Evolutionary conservation across 2,888 invertebrate genomes (phyloP), one percentile per base, ranked within the genome.

Genomic region (Villa cingulata): DNA sequence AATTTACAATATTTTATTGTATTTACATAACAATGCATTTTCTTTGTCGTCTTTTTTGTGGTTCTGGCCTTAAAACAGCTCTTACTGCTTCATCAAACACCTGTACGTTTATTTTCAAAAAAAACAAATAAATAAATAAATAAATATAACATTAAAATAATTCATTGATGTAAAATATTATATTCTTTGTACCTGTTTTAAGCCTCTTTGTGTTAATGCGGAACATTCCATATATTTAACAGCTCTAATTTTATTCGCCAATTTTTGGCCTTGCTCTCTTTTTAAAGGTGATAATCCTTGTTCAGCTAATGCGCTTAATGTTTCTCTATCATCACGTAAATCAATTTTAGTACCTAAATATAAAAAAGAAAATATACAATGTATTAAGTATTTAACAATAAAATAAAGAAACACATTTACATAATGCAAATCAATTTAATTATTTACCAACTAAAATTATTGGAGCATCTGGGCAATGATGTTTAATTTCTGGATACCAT

Each of bases 151-250:
- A n/a, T n/a, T n/a, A n/a, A 50, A 20, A 42, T n/a, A 34, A 36
- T 29, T 43, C n/a, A 41, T 32, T 34, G 12, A 29, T 9, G 12
- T 9, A 6, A 29, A 29, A 29, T 16, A 27, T 43, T 41, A 41
- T 20, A 15, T 18, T 74, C 75, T 16, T 53, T 58, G 56, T 59
- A 78, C 78, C 78, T 92, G 91, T 72, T 95, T 94, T 48, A 98
- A 78, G 53, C 97, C 97, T 64, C 96, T 81, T 71, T 98, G 98
- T 59, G 98, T 98, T 57, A 98, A 75, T 51, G 98, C 98, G 47
- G 97, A 97, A 72, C 98, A 98, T 74, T 98, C 98, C 85, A 98
- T 89, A 69, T 98, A 98, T 75, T 94, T 95, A 48, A 95, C 91
- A 57, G 97, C 97, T 69, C 96, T 81, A 65, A 98, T 89, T 82